Evolutionary conservation across 2,113 vertebrate species (phyloP).

Genomic region (Melanerpes aurifrons): DNA sequence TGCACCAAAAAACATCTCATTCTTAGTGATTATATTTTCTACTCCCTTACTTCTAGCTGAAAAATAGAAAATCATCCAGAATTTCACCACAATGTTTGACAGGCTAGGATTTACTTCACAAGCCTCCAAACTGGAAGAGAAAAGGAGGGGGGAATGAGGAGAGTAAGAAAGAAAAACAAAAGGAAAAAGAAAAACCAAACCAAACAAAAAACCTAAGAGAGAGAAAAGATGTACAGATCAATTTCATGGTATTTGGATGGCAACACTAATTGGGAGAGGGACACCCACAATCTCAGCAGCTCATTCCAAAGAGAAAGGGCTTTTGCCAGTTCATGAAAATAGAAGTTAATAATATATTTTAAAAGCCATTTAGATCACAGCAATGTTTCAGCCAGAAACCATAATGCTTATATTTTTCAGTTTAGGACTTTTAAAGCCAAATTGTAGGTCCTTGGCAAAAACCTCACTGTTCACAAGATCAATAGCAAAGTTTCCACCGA

Average conservation of each 20-base stretch:
- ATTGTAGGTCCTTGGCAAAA: background rate
- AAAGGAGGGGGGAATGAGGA: fast-evolving
- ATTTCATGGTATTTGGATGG: background rate
- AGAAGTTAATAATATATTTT: background rate
- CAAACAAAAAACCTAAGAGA: background rate
- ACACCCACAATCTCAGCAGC: background rate
- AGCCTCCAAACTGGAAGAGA: background rate
- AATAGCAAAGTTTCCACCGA: background rate
- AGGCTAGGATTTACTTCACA: background rate
- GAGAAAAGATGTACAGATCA: background rate
- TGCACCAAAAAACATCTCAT: background rate
- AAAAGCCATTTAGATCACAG: background rate
- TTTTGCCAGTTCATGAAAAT: background rate
- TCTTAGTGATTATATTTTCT: background rate
- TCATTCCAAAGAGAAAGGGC: background rate
- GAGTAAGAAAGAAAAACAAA: background rate
- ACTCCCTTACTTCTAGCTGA: background rate
- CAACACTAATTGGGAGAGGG: fast-evolving
- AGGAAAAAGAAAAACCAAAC: too few species aligned
- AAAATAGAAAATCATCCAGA: background rate
- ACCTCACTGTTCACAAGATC: background rate
- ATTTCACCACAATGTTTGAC: background rate
- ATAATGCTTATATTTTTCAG: background rate
- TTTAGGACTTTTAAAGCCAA: background rate
- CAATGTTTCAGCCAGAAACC: background rate